phyloP scores from a whole-genome alignment of 2,888 invertebrate species.

The Sphaeridia pumilis region DNA sequence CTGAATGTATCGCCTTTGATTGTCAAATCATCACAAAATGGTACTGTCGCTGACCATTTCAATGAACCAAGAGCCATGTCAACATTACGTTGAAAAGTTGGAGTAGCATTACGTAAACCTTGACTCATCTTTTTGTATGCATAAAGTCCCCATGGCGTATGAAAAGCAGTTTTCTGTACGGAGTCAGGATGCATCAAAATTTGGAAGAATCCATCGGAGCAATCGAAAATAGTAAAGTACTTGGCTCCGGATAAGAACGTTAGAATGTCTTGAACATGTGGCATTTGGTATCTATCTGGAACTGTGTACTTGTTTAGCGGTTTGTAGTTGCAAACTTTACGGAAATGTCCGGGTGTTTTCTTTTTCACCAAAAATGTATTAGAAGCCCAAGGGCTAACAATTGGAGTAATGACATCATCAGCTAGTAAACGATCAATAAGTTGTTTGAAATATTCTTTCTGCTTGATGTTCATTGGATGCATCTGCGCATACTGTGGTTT shows the following conservation, averaged over 20 bases:
- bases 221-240: slow-evolving; percentile 37
- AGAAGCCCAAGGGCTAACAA: slow-evolving; percentile 20
- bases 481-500: slow-evolving; percentile 6
- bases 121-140: slow-evolving; percentile 37
- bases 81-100: slow-evolving; percentile 38
- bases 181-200: slow-evolving; percentile 28
- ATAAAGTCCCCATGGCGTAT: slow-evolving; percentile 33
- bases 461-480: slow-evolving; percentile 17
- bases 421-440: too few relatives aligned
- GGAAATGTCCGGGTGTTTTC: slow-evolving; percentile 35
- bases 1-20: slow-evolving; percentile 7
- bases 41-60: slow-evolving; percentile 34
- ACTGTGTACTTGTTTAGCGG: slow-evolving; percentile 36
- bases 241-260: slow-evolving; percentile 37
- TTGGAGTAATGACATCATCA: too few relatives aligned
- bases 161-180: background rate
- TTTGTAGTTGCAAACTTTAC: slow-evolving; percentile 37
- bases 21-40: slow-evolving; percentile 38
- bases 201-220: slow-evolving; percentile 38
- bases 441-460: too few relatives aligned
- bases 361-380: slow-evolving; percentile 36
- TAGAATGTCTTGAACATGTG: slow-evolving; percentile 37
- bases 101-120: slow-evolving; percentile 37
- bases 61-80: slow-evolving; percentile 36
- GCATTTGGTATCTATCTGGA: slow-evolving; percentile 38